Base-by-base conservation (phyloP, 2,797 vertebrate genomes). In the Peromyscus aztecus region DNA sequence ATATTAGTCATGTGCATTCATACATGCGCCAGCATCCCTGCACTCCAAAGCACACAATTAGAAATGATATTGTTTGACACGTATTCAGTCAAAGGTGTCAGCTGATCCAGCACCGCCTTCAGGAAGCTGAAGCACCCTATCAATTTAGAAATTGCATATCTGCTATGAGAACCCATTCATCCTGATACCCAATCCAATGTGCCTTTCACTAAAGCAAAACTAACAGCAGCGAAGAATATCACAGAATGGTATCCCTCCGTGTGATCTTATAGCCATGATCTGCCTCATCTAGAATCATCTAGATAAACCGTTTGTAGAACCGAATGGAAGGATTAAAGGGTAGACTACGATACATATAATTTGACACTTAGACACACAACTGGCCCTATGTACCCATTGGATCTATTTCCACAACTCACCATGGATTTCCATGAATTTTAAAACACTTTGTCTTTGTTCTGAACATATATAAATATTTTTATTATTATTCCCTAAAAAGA, bases 171-270 rank as follows among this genome's bases (percentile, higher is more conserved):
- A 84, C 21, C 49, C 23, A 84, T 31, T 80, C 84, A 27, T 84
- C 69, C 27, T 43, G 43, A 80, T 43, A 52, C 24, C n/a, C 37
- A 84, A 52, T 57, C 9, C 59, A 83, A 49, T 40, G 2, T 52
- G 34, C 57, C 52, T 97, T 93, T 52, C 82, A 89, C 46, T 91
- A 88, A 83, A 49, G 27, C 7, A 67, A 92, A 95, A 93, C 67
- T 57, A 88, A 90, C 9, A 86, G 16, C 43, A 81, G 65, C 29
- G 55, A 94, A 52, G 90, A 83, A 89, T 4, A 59, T 31, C 29
- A 46, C 29, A 49, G 21, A 31, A 63, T 55, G 16, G 4, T 73
- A 19, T 75, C 16, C 69, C 55, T 95, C 23, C 27, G 59, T 76
- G 82, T n/a, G 78, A 82, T 73, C 73, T 83, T 95, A 2, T 4